Base-by-base conservation (phyloP, 2,797 vertebrate genomes). In the Artibeus jamaicensis region DNA sequence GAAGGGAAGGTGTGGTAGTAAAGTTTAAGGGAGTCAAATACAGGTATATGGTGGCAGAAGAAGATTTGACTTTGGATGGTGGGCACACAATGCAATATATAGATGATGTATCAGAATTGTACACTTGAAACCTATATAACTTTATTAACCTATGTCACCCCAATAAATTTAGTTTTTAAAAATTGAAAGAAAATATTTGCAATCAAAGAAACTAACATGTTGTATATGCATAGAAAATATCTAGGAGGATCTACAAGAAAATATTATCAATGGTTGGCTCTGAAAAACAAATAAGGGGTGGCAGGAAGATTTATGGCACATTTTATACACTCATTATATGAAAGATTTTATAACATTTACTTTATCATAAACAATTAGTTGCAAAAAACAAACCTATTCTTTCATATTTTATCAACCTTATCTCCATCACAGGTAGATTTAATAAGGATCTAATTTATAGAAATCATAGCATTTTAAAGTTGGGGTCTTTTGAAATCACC, bases 341-440 rank as follows among this genome's bases (percentile, higher is more conserved):
- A 42, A 42, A 44, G 24, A 73, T 37, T 71, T 42, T 73, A 44
- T 44, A 73, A 82, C 22, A 95, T 84, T 93, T 82, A 81, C 11
- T 79, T 82, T 81, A 65, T 71, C 26, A 91, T 42, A 82, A 37
- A 94, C n/a, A 93, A 91, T 46, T 55, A 91, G 37, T 71, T 65
- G 44, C 91, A 88, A 94, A 82, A 74, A 73, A 34, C n/a, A 92
- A 93, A 62, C 26, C 15, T 84, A 87, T 77, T 19, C 6, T 90
- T 86, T 46, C 74, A 15, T 32, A n/a, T 67, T 93, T 57, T 82
- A 42, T 50, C 92, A 88, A 82, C 37, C 39, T 59, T 82, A 85
- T 71, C 34, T 21, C 22, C 44, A 91, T 83, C 53, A 93, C 3
- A 91, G 6, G n/a, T 74, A 88, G 29, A 97, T 24, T 94, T 73